Base-by-base conservation (phyloP, 2,888 invertebrate species). In the Bruchidius siliquastri region DNA sequence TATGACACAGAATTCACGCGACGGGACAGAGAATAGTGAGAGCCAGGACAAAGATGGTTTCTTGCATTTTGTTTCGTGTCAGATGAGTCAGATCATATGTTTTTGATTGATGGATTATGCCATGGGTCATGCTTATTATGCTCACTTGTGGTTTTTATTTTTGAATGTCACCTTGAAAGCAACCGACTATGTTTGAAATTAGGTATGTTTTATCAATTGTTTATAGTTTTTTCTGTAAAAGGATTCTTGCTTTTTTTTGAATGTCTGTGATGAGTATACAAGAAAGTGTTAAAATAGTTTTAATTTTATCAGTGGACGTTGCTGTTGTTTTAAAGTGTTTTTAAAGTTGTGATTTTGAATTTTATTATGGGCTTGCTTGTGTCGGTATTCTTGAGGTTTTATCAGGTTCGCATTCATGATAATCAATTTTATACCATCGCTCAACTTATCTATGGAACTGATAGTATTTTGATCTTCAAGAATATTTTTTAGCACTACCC, bases 291-390 rank as follows among this genome's bases (percentile, higher is more conserved):
- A 49, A n/a, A 26, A 26, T 49, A 49, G 49, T 49, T 49, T 49
- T 49, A 49, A 49, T 18, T 49, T 49, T 49, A 49, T 49, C 49
- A 13, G 49, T 49, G 49, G 13, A 49, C 49, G 18, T 49, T 49
- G 18, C 18, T 49, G 18, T 1, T 49, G 18, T 49, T 49, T 49
- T 49, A 30, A n/a, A 30, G 30, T 30, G 30, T 30, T 30, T 30
- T 30, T 30, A 30, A n/a, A n/a, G 3, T 30, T 49, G 49, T 49
- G 49, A 13, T 8, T 49, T 49, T 49, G 1, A 49, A 49, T 49
- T 49, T 66, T 68, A 69, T 72, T 71, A 74, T 74, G 74, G 74
- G 74, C 21, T 69, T 72, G 68, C 30, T 74, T 74, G 72, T 74
- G 68, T 73, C 75, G 4, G 70, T 26, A 68, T 67, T 21, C 49